phyloP scores from a whole-genome alignment of 2,113 vertebrate genomes.

The Rhea pennata region DNA sequence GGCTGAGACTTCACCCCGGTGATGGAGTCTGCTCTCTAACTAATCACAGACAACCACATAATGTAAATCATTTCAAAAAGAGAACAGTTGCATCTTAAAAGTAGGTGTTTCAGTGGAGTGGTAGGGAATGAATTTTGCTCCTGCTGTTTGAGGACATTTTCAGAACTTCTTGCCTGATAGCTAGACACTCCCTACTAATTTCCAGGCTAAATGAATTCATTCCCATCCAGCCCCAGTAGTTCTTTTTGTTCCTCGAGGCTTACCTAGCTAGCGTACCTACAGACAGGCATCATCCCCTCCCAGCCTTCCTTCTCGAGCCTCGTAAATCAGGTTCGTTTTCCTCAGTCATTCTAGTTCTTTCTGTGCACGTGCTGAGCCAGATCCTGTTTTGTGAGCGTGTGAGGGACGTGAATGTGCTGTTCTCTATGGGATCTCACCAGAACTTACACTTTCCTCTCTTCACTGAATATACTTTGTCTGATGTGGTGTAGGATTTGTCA shows the following conservation, averaged over 20 bases:
- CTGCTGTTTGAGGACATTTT: background rate
- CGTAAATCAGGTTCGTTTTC: background rate
- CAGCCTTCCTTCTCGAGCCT: background rate
- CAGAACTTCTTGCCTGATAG: background rate
- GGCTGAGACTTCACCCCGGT: background rate
- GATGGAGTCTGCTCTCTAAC: background rate
- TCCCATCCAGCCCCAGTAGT: background rate
- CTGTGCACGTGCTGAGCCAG: background rate
- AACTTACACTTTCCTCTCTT: background rate
- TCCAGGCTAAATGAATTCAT: background rate
- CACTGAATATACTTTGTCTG: background rate
- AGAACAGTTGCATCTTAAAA: background rate
- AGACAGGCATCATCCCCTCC: background rate
- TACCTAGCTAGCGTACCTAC: background rate
- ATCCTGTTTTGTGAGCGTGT: background rate
- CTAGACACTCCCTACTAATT: background rate
- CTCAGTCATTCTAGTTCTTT: background rate
- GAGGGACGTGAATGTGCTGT: background rate
- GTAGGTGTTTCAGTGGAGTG: background rate
- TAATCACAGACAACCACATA: background rate
- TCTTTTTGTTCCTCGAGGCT: background rate
- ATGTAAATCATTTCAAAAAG: background rate
- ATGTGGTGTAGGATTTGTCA: background rate
- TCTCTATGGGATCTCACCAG: fast-evolving
- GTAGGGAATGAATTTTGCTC: background rate